These are phyloP conservation scores for Haemorhous mexicanus DNA, from an alignment of 2,113 vertebrate genomes.

Conservation along the genomic window DNA sequence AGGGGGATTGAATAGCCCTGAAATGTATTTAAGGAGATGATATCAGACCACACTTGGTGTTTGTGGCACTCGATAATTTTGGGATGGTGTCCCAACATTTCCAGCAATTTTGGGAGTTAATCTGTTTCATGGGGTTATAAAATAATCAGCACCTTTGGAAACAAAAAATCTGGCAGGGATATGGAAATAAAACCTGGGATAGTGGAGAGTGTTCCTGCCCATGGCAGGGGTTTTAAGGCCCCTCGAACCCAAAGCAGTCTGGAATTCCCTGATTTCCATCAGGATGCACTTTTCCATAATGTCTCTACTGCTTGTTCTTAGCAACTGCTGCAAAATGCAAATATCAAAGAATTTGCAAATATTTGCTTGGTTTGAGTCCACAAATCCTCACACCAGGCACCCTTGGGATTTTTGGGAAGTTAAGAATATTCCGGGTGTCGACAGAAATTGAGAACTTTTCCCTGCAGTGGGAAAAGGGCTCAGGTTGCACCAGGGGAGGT, in stretches of 20 bases:
- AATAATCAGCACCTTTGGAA: not conserved
- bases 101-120: not conserved
- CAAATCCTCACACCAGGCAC: not conserved
- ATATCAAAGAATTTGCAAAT: not conserved
- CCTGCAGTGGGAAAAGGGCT: not conserved
- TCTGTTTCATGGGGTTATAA: accelerated
- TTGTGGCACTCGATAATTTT: accelerated
- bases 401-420: not conserved
- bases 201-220: not conserved
- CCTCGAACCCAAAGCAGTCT: not conserved
- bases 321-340: not conserved
- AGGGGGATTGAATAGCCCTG: accelerated
- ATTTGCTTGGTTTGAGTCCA: not conserved
- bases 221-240: not conserved
- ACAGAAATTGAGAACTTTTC: not conserved
- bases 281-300: not conserved
- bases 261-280: not conserved
- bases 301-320: not conserved
- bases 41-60: accelerated
- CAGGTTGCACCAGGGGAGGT: not conserved
- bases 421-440: accelerated
- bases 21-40: not conserved
- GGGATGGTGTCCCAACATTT: not conserved
- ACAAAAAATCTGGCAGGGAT: not conserved
- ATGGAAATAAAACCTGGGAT: not conserved